Evolutionary conservation across 1,140 invertebrate genomes (phyloP).

Genomic region (Trichonephila clavata): DNA sequence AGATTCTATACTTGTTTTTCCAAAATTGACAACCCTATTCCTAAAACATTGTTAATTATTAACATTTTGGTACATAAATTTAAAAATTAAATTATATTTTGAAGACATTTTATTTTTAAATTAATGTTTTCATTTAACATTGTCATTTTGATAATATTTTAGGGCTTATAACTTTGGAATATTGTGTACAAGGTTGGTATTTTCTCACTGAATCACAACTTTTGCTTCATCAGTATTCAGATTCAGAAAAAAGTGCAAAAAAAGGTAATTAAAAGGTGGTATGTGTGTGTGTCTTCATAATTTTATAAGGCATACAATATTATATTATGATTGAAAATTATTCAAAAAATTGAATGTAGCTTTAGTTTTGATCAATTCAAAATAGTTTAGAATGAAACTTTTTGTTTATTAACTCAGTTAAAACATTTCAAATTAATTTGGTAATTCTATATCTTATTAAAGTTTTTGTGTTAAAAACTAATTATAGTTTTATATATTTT

Average conservation of each 20-base stretch:
- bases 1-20: no score
- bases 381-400: no score
- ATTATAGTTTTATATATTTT: background rate
- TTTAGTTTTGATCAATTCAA: no score
- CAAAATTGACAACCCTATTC: no score
- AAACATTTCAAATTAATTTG: no score
- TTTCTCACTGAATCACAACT: constrained; percentile 55
- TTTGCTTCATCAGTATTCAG: constrained; percentile 38
- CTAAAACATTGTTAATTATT: background rate
- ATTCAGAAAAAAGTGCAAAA: constrained; percentile 52
- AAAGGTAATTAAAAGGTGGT: constrained; percentile 28
- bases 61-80: no score
- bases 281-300: background rate
- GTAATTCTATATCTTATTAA: no score
- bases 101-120: no score
- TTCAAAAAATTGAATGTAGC: no score
- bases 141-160: constrained; percentile 23
- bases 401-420: background rate
- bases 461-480: background rate
- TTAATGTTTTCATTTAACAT: background rate
- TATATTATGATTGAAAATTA: no score
- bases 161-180: constrained; percentile 62
- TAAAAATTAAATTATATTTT: background rate
- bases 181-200: constrained; percentile 66
- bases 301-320: no score